Conservation (phyloP, 2,113 vertebrate genomes). For the Cyanocitta stelleri region DNA sequence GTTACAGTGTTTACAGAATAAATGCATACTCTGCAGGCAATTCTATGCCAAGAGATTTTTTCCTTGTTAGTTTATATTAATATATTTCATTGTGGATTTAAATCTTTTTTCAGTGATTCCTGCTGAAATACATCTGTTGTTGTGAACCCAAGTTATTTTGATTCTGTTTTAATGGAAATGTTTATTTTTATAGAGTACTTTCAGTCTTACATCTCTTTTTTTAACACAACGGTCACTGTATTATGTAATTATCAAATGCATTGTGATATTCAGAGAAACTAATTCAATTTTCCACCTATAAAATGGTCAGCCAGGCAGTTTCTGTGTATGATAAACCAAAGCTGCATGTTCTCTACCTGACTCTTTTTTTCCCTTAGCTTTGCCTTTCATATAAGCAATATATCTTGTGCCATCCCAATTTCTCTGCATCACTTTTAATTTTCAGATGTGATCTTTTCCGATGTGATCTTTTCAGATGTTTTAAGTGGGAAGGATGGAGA, state of each 20-base stretch:
- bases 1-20: constrained; percentile 70
- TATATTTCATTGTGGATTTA: constrained; percentile 32
- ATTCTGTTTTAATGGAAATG: neutral
- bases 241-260: constrained; percentile 4
- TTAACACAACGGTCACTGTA: neutral
- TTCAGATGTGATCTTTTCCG: constrained; percentile 36
- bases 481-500: neutral
- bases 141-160: neutral
- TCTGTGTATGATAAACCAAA: constrained; percentile 8
- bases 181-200: constrained; percentile 5
- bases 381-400: constrained; percentile 12
- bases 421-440: constrained; percentile 11
- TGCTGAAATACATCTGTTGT: neutral
- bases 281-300: neutral
- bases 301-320: constrained; percentile 15
- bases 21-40: constrained; percentile 41
- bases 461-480: constrained; percentile 35
- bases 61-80: constrained; percentile 51
- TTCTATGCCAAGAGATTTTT: constrained; percentile 35
- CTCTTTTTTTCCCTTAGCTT: neutral
- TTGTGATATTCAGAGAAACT: neutral
- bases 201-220: neutral
- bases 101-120: constrained; percentile 8
- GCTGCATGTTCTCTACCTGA: neutral
- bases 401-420: neutral